Percentiles rank a stretch among this genome's conserved stretches.
These are phyloP conservation scores for Heterochromis multidens DNA, from an alignment of 2,113 vertebrate genomes.

Conservation along the genomic window DNA sequence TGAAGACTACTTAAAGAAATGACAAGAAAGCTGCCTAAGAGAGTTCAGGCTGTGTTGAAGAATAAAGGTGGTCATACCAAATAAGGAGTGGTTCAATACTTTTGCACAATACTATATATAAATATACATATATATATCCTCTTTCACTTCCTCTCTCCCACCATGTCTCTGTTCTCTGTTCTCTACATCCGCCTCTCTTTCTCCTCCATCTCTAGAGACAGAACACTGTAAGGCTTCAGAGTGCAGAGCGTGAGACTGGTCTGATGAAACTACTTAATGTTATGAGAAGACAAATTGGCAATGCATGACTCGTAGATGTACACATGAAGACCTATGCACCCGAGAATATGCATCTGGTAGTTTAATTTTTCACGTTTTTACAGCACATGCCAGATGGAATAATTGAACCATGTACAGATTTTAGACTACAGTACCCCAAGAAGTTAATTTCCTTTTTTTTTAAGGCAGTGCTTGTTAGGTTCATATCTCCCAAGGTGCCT, in stretches of 20 bases:
- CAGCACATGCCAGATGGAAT: not conserved
- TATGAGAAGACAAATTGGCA: not conserved
- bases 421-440: not conserved
- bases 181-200: not conserved
- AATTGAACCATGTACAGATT: accelerated
- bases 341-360: not conserved
- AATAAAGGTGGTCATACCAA: not conserved
- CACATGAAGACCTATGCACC: not conserved
- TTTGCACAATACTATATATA: too few relatives aligned
- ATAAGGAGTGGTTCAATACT: not conserved
- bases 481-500: slow-evolving; percentile 1
- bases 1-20: not conserved
- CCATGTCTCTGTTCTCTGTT: not conserved
- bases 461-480: not conserved
- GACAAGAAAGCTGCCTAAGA: too few relatives aligned
- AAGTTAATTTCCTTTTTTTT: slow-evolving; percentile 8
- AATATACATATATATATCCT: not conserved
- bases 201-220: not conserved
- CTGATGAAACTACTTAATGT: not conserved
- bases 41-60: not conserved
- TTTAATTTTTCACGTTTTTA: not conserved
- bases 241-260: not conserved
- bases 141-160: not conserved
- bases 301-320: not conserved
- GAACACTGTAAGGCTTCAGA: not conserved